phyloP scores from a whole-genome alignment of 1,140 invertebrate species.

The Rhynchophorus ferrugineus region DNA sequence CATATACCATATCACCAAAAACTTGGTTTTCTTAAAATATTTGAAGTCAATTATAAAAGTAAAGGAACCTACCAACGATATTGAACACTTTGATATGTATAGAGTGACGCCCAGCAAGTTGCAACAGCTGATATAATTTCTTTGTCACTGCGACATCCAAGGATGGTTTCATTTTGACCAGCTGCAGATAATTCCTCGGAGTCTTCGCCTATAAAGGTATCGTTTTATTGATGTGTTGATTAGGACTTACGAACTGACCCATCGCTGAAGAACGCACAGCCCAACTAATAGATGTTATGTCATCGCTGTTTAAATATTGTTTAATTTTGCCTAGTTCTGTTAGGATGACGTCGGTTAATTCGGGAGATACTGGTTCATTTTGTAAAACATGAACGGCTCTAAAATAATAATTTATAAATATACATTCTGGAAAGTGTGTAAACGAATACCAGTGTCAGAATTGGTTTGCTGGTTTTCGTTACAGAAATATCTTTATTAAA shows the following conservation, averaged over 20 bases:
- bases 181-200: conserved; percentile 68
- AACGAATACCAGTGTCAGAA: too few species aligned
- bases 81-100: conserved; percentile 62
- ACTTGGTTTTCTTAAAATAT: background rate
- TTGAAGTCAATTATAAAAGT: background rate
- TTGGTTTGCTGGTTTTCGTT: too few species aligned
- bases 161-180: conserved; percentile 74
- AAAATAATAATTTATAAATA: conserved; percentile 20
- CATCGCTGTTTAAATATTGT: conserved; percentile 8
- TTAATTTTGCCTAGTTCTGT: conserved; percentile 6
- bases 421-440: too few species aligned
- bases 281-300: conserved; percentile 22
- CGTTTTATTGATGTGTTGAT: background rate
- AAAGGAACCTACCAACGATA: conserved; percentile 56
- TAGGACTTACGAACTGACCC: conserved; percentile 27
- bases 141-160: conserved; percentile 52
- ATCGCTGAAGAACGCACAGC: conserved; percentile 31
- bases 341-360: conserved; percentile 15
- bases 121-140: conserved; percentile 53
- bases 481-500: too few species aligned
- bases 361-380: conserved; percentile 21
- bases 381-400: conserved; percentile 31
- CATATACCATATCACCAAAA: background rate
- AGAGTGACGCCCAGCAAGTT: conserved; percentile 75
- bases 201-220: conserved; percentile 55